phyloP scores from a whole-genome alignment of 2,888 invertebrate species.

The Metacarcinus magister region DNA sequence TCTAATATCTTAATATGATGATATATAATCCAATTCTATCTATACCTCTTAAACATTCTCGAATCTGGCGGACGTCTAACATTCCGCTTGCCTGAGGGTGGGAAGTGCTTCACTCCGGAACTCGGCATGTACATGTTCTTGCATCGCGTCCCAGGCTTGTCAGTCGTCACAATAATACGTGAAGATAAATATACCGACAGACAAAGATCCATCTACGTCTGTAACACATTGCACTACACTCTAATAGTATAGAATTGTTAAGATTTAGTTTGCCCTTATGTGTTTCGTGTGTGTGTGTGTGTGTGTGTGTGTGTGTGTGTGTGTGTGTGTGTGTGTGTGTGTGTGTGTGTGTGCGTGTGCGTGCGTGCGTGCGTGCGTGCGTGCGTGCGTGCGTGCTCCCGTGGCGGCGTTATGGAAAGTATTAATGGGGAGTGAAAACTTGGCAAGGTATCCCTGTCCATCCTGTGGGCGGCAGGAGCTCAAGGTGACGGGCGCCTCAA shows the following conservation, averaged over 20 bases:
- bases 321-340: background rate
- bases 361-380: background rate
- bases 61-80: background rate
- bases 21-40: too few relatives aligned
- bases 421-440: background rate
- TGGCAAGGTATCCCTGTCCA: background rate
- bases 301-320: too few relatives aligned
- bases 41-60: background rate
- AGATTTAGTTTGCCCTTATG: background rate
- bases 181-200: background rate
- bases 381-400: background rate
- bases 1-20: too few relatives aligned
- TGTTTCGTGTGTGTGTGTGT: background rate
- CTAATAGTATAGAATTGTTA: background rate
- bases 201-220: background rate
- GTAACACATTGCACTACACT: background rate
- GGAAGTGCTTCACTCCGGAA: background rate
- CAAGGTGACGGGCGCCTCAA: conserved; percentile 6
- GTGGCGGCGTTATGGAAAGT: background rate
- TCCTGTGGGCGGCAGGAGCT: background rate
- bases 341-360: background rate
- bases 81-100: background rate
- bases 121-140: background rate
- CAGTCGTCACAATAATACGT: background rate
- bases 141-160: background rate